Evolutionary conservation across 2,888 invertebrate species (phyloP).

Genomic region (Callimorpha dominula): DNA sequence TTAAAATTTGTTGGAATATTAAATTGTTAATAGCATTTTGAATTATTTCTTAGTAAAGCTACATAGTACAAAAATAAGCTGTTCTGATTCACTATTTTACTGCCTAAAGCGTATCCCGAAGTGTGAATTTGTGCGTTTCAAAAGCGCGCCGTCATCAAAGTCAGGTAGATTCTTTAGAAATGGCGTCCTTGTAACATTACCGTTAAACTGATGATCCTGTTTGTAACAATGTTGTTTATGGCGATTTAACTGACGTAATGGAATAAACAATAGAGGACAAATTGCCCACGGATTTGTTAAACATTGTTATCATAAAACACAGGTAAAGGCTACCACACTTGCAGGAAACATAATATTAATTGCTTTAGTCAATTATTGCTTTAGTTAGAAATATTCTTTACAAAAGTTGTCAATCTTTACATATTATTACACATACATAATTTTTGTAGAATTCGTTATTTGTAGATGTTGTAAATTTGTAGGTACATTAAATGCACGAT

Average conservation of each 20-base stretch:
- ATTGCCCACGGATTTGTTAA: conserved; percentile 58
- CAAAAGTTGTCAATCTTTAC: neutral
- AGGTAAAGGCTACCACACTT: conserved; percentile 83
- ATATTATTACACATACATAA: neutral
- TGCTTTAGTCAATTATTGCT: conserved; percentile 38
- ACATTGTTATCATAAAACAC: conserved; percentile 77
- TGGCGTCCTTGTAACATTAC: conserved; percentile 62
- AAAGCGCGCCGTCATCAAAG: conserved; percentile 38
- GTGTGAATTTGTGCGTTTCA: conserved; percentile 31
- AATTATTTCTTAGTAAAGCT: neutral
- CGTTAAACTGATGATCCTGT: conserved; percentile 81
- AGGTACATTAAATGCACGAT: neutral
- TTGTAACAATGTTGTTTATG: conserved; percentile 65
- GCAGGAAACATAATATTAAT: conserved; percentile 70
- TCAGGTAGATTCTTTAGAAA: conserved; percentile 72
- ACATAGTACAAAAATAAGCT: conserved; percentile 22
- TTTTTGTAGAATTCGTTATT: too few relatives aligned
- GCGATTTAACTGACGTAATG: conserved; percentile 78
- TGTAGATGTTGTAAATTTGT: neutral
- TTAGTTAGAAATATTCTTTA: neutral
- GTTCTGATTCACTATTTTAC: conserved; percentile 36
- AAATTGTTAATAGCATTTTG: neutral
- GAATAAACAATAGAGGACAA: conserved; percentile 72
- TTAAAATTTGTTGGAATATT: neutral
- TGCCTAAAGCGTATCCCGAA: conserved; percentile 23